Conservation (phyloP, 2,888 invertebrate genomes). For the Agapetus fuscipes region DNA sequence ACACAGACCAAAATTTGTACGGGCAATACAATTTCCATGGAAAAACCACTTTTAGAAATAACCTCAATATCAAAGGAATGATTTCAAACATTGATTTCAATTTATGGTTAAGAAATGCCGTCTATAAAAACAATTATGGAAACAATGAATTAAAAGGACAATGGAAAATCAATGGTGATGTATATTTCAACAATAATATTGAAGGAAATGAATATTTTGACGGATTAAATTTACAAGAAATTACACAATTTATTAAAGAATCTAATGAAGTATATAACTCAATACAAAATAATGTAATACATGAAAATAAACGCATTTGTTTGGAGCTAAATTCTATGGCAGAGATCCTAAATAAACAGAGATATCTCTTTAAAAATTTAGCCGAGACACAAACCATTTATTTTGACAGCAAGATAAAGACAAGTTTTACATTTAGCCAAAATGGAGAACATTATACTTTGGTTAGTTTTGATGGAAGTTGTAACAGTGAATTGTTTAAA, state of each 20-base stretch:
- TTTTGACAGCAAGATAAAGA: background rate
- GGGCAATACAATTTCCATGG: conserved; percentile 12
- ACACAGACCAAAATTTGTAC: conserved; percentile 20
- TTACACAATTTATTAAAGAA: conserved; percentile 25
- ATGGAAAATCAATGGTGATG: conserved; percentile 34
- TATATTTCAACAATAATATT: conserved; percentile 31
- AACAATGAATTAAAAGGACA: conserved; percentile 36
- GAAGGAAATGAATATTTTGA: conserved; percentile 28
- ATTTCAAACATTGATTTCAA: conserved; percentile 34
- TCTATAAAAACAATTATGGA: conserved; percentile 27
- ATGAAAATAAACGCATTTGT: conserved; percentile 27
- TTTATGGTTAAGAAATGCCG: conserved; percentile 32
- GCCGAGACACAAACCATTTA: conserved; percentile 28
- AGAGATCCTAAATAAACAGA: conserved; percentile 28
- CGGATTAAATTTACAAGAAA: conserved; percentile 26
- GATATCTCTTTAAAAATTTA: conserved; percentile 40
- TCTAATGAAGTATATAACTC: background rate
- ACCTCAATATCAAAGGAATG: conserved; percentile 24
- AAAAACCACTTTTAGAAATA: conserved; percentile 21
- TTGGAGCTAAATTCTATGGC: conserved; percentile 26
- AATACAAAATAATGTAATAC: conserved; percentile 3
- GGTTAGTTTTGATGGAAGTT: conserved; percentile 31
- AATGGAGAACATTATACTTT: conserved; percentile 30
- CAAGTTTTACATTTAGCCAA: too few relatives aligned
- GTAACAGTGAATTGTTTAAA: conserved; percentile 34